Percentiles rank a stretch among this genome's conserved stretches.
Conservation (phyloP, 1,140 invertebrate species). For the Matsumurasca onukii region DNA sequence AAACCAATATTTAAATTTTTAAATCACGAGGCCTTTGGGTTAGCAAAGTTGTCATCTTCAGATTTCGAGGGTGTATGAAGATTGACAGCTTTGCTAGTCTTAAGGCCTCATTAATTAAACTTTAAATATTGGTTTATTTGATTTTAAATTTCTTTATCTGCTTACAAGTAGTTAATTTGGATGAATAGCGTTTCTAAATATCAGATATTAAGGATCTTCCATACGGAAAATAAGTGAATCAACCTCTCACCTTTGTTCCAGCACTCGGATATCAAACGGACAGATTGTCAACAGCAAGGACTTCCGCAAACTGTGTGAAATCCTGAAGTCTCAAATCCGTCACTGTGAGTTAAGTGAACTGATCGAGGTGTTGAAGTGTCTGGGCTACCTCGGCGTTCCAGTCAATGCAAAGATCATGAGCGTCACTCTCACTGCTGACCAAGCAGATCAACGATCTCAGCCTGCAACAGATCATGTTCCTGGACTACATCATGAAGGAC, state of each 20-base stretch:
- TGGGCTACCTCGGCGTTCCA: conserved; percentile 56
- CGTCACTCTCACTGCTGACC: conserved; percentile 58
- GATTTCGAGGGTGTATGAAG: too few species aligned
- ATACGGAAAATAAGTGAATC: too few species aligned
- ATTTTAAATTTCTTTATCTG: too few species aligned
- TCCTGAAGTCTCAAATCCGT: conserved; percentile 54
- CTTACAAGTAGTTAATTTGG: too few species aligned
- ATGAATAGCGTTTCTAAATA: too few species aligned
- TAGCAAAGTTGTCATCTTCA: too few species aligned
- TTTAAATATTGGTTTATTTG: too few species aligned
- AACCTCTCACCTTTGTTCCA: conserved; percentile 2
- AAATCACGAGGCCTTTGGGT: too few species aligned
- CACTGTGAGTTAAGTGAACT: conserved; percentile 53
- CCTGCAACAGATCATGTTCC: conserved; percentile 59
- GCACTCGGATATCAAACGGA: conserved; percentile 34
- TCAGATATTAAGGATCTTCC: too few species aligned
- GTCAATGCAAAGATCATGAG: conserved; percentile 57
- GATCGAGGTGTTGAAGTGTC: conserved; percentile 56
- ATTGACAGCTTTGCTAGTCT: too few species aligned
- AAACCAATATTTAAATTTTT: too few species aligned
- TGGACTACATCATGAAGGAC: conserved; percentile 56
- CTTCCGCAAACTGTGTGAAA: conserved; percentile 52
- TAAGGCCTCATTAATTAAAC: too few species aligned
- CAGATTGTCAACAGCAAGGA: conserved; percentile 43
- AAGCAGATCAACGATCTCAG: conserved; percentile 59